phyloP scores from a whole-genome alignment of 2,797 vertebrate species.

The Pantherophis alleghaniensis region DNA sequence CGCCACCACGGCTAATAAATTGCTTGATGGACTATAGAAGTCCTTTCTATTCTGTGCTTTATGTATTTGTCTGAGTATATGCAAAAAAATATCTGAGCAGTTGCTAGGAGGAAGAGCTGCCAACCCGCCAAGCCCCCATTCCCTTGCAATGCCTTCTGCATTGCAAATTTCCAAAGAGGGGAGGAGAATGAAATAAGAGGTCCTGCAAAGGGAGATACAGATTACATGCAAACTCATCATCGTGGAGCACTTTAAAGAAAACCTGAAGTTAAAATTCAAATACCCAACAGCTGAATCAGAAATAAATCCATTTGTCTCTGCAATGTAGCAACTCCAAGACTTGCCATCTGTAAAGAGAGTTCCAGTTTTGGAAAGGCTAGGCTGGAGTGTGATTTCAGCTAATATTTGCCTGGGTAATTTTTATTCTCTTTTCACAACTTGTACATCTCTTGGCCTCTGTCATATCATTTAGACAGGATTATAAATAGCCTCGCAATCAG shows the following conservation, averaged over 20 bases:
- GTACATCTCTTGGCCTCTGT: neutral
- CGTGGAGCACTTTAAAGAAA: neutral
- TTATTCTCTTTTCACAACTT: neutral
- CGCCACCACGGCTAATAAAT: neutral
- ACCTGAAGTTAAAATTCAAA: neutral
- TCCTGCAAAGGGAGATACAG: neutral
- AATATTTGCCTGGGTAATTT: neutral
- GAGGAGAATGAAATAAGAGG: neutral
- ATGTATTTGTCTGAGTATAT: neutral
- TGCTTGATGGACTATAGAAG: neutral
- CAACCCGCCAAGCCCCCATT: neutral
- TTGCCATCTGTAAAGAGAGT: neutral
- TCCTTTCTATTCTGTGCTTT: neutral
- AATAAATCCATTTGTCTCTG: neutral
- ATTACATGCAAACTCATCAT: neutral
- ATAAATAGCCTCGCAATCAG: slow-evolving; percentile 7
- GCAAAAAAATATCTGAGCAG: neutral
- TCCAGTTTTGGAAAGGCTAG: neutral
- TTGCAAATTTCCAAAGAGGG: neutral
- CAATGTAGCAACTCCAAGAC: neutral
- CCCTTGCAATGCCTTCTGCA: neutral
- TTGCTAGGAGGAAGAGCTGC: neutral
- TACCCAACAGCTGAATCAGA: neutral
- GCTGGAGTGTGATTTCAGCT: neutral
- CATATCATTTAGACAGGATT: neutral